phyloP scores from a whole-genome alignment of 2,797 vertebrate species.

The Dipus sagitta region DNA sequence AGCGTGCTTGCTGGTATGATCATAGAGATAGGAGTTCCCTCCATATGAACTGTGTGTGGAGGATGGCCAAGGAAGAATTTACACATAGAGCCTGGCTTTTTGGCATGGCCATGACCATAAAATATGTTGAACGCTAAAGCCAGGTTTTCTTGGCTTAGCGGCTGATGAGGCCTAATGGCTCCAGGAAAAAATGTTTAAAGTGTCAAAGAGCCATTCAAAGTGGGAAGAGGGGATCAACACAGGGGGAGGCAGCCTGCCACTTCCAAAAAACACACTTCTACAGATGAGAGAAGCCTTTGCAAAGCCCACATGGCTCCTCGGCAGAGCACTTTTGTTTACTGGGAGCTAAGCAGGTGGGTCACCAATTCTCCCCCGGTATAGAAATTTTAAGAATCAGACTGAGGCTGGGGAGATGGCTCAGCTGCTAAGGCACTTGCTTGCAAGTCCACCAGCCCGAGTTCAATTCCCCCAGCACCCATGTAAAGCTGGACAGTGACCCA shows the following conservation, averaged over 20 bases:
- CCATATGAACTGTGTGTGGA: constrained; percentile 56
- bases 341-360: background rate
- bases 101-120: constrained; percentile 12
- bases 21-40: constrained; percentile 57
- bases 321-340: background rate
- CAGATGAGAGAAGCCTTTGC: background rate
- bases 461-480: no score
- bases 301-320: background rate
- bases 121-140: constrained; percentile 64
- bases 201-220: background rate
- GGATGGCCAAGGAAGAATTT: constrained; percentile 56
- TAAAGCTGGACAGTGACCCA: no score
- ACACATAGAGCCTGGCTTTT: constrained; percentile 64
- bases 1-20: constrained; percentile 53
- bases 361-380: background rate
- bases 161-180: constrained; percentile 56
- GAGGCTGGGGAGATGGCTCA: no score
- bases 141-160: constrained; percentile 65
- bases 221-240: background rate
- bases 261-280: background rate
- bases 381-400: background rate
- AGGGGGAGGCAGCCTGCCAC: background rate
- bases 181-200: constrained; percentile 50
- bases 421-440: no score
- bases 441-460: no score